Evolutionary conservation across 2,888 invertebrate species (phyloP).

Genomic region (Volucella inflata): DNA sequence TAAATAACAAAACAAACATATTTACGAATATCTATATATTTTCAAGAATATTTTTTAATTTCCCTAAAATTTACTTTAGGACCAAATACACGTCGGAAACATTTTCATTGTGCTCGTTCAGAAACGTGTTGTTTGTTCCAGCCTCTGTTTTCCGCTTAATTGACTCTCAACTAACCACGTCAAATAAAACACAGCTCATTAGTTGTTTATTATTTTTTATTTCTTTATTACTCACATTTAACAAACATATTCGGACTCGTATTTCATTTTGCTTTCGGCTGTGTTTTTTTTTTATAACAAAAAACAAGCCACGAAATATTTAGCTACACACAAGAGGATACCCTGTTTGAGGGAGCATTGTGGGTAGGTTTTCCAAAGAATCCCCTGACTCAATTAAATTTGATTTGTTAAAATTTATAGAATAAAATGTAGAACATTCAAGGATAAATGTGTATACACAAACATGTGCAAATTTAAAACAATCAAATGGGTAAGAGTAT

Average conservation of each 20-base stretch:
- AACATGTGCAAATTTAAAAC: too few species aligned
- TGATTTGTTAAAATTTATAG: conserved; percentile 6
- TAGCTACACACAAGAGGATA: conserved; percentile 34
- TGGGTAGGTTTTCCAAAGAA: background rate
- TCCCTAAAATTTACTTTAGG: too few species aligned
- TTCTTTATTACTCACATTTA: conserved; percentile 1
- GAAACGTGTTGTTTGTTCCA: background rate
- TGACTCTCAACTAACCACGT: conserved; percentile 41
- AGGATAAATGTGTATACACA: too few species aligned
- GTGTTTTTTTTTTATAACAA: background rate
- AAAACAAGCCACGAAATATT: conserved; percentile 21
- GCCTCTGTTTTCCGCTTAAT: conserved; percentile 44
- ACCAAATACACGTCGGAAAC: too few species aligned
- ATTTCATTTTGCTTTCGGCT: conserved; percentile 12
- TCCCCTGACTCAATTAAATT: conserved; percentile 16
- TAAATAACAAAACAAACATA: too few species aligned
- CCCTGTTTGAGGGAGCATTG: conserved; percentile 15
- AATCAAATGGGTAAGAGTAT: too few species aligned
- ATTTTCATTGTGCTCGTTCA: background rate
- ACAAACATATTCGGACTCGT: too few species aligned
- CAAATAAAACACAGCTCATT: conserved; percentile 52
- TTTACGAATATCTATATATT: too few species aligned
- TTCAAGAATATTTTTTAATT: too few species aligned
- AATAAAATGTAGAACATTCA: background rate
- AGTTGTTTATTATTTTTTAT: conserved; percentile 33